These are phyloP conservation scores for Prionailurus bengalensis DNA, from an alignment of 2,113 vertebrate genomes.

Conservation along the genomic window DNA sequence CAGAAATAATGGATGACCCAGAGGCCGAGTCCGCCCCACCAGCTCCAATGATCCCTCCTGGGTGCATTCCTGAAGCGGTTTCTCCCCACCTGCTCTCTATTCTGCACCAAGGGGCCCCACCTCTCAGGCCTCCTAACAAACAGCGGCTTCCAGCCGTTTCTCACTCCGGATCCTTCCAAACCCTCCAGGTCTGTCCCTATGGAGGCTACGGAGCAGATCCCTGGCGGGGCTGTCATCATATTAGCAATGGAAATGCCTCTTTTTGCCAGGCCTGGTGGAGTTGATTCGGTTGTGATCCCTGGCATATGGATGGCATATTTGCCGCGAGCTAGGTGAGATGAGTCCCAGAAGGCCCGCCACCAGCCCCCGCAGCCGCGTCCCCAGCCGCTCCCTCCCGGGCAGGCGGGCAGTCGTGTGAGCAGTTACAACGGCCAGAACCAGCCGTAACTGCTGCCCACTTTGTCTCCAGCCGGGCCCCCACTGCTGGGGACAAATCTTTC, in stretches of 20 bases:
- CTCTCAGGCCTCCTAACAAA: neutral
- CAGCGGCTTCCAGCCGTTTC: neutral
- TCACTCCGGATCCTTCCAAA: neutral
- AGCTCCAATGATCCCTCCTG: neutral
- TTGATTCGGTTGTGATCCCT: slow-evolving; percentile 60
- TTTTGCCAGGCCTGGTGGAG: slow-evolving; percentile 57
- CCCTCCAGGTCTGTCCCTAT: neutral
- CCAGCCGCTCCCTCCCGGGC: slow-evolving; percentile 74
- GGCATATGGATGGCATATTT: slow-evolving; percentile 64
- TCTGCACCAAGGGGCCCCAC: neutral
- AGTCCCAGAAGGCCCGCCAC: slow-evolving; percentile 58
- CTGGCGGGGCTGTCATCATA: slow-evolving; percentile 37
- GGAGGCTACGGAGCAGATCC: slow-evolving; percentile 17
- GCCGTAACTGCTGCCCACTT: slow-evolving; percentile 96
- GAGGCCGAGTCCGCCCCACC: neutral
- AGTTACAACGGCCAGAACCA: slow-evolving; percentile 85
- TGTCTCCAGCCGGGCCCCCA: slow-evolving; percentile 91
- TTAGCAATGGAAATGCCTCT: slow-evolving; percentile 75
- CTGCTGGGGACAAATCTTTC: slow-evolving; percentile 96
- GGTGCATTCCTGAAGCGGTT: neutral
- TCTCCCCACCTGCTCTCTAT: neutral
- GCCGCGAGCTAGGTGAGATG: slow-evolving; percentile 72
- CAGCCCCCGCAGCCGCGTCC: slow-evolving; percentile 37
- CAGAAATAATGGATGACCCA: slow-evolving; percentile 42
- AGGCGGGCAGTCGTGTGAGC: slow-evolving; percentile 80